These are phyloP conservation scores for Origma solitaria DNA, from an alignment of 2,113 vertebrate species.

Conservation along the genomic window DNA sequence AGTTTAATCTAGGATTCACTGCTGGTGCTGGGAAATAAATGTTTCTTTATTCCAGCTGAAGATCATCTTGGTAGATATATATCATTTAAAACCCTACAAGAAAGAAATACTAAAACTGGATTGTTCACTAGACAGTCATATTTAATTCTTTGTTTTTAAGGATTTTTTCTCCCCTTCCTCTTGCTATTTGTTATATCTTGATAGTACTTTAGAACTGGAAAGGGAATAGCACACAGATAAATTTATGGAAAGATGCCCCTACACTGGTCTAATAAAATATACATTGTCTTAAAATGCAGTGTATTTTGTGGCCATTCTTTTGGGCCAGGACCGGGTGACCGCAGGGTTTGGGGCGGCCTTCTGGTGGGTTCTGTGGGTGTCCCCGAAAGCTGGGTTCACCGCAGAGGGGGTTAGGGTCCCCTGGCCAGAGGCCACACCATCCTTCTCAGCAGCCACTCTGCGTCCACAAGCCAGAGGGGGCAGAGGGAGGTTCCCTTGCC, in stretches of 20 bases:
- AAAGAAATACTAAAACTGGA: background rate
- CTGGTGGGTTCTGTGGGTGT: too few relatives aligned
- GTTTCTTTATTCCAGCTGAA: background rate
- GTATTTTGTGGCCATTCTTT: too few relatives aligned
- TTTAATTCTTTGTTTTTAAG: background rate
- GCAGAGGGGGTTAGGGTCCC: too few relatives aligned
- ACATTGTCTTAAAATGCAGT: background rate
- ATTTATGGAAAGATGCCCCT: background rate
- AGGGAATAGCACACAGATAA: background rate
- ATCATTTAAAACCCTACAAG: background rate
- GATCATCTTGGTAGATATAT: background rate
- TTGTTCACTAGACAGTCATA: background rate
- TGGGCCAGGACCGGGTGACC: too few relatives aligned
- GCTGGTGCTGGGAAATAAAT: background rate
- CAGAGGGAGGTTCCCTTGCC: too few relatives aligned
- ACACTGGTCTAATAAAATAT: background rate
- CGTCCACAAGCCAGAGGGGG: too few relatives aligned
- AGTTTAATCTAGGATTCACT: background rate
- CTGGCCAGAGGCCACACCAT: too few relatives aligned
- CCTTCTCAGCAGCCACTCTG: too few relatives aligned
- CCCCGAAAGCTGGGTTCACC: too few relatives aligned
- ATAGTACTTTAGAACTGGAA: background rate
- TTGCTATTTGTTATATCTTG: background rate
- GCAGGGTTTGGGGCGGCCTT: too few relatives aligned
- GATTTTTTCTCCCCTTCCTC: background rate